Evolutionary conservation across 2,888 invertebrate genomes (phyloP), one percentile per base, ranked within the genome.

Genomic region (Tyria jacobaeae): DNA sequence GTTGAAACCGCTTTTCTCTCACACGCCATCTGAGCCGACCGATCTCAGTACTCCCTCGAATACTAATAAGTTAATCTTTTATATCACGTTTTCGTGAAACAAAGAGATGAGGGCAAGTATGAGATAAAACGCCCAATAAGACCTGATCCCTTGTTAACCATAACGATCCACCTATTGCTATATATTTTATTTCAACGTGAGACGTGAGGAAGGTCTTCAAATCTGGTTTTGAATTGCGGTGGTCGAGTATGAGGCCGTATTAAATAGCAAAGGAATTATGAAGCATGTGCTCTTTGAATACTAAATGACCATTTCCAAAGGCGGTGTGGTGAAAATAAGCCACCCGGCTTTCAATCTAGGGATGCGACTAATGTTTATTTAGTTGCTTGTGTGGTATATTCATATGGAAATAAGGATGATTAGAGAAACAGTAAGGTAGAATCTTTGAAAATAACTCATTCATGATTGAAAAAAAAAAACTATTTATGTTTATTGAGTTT

Each of bases 41-140:
- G 82, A 87, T 86, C 86, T 86, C 73, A 55, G 62, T 68, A 73
- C 85, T 85, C 84, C 73, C 80, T 80, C 80, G 93, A 92, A 94
- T 94, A 93, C 92, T 93, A 94, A 94, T 92, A 90, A 91, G 90
- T 89, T 92, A 91, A 93, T 92, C 92, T 93, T 92, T 92, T 92
- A 91, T 90, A 92, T 92, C 90, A 88, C 89, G 88, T 90, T 90
- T 88, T 90, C 87, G 87, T 90, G 88, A 92, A 92, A 93, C 93
- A 92, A 92, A 92, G 89, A 90, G 88, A 90, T 89, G 88, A 86
- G 86, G 84, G 84, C 89, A 87, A 88, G 89, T 87, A 89, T 84
- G 82, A 87, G 87, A 88, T 87, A 85, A 84, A 82, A 79, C 76
- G 83, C 61, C 90, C 88, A 87, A 67, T 64, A 54, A 75, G 82